Evolutionary conservation across 1,140 invertebrate species (phyloP).

Genomic region (Diploscapter pachys): DNA sequence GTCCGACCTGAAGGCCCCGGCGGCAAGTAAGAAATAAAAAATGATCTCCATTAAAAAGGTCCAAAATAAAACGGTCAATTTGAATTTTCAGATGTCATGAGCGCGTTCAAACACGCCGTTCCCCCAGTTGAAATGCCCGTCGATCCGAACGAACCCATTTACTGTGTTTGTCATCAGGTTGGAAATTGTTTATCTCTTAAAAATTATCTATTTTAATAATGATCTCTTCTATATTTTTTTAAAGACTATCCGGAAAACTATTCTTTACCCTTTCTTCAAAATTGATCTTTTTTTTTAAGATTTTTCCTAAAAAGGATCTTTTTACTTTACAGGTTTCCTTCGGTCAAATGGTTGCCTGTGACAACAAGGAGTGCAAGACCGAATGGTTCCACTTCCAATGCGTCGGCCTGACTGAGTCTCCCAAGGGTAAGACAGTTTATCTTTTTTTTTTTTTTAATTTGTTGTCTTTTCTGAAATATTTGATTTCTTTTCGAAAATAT

Average conservation of each 20-base stretch:
- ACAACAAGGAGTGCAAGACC: conserved; percentile 85
- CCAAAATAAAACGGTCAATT: neutral
- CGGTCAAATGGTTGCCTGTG: conserved; percentile 98
- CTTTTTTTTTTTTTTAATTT: neutral
- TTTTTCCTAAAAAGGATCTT: conserved; percentile 10
- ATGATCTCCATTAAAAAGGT: neutral
- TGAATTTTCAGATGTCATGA: conserved; percentile 10
- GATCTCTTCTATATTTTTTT: neutral
- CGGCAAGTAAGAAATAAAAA: neutral
- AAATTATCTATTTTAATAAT: neutral
- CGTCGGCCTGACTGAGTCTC: conserved; percentile 71
- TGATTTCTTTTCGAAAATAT: too few relatives aligned
- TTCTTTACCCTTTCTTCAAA: neutral
- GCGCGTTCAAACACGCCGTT: conserved; percentile 51
- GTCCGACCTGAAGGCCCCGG: neutral
- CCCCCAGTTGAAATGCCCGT: conserved; percentile 92
- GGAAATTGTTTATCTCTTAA: conserved; percentile 46
- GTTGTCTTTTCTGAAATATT: too few relatives aligned
- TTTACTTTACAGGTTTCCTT: conserved; percentile 78
- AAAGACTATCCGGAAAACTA: neutral
- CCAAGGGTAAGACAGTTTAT: neutral
- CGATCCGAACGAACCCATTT: conserved; percentile 97
- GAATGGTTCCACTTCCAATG: conserved; percentile 99
- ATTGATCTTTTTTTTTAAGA: neutral
- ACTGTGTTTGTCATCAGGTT: conserved; percentile 97